Base-by-base conservation (phyloP, 1,140 invertebrate genomes). In the Drosophila auraria region DNA sequence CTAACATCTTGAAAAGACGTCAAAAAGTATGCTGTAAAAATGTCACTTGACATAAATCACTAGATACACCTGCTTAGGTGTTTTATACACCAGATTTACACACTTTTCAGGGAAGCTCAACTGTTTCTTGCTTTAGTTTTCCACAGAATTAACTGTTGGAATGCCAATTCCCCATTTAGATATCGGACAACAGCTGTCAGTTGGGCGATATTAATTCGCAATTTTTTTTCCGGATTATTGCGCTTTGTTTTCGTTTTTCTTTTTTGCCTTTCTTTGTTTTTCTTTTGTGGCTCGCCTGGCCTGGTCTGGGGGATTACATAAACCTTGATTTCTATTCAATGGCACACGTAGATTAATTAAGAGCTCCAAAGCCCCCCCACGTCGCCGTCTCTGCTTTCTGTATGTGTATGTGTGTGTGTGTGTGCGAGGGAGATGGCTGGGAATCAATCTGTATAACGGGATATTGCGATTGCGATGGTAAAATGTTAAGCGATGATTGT, bases 401-500 rank as follows among this genome's bases (percentile, higher is more conserved):
- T 15, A 11, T 14, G 27, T 15, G 20, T 33, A 20, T 56, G 38
- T 38, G 33, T 38, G 33, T 23, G 44, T 38, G 54, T 25, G 47
- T 14, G 38, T 40, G 58, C 33, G 42, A 77, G 45, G 45, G 62
- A 27, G 80, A 53, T 60, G 44, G 61, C 27, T 79, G 47, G 27
- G 57, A 63, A 56, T 77, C 73, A 77, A 77, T 77, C 79, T 82
- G 82, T 82, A 66, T 36, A 71, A 71, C 50, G 68, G 63, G 68
- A 69, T 69, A 71, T 71, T 56, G 65, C 64, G 30, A 50, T 60
- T 73, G 77, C 77, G 78, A 66, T 73, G 62, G 74, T 64, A 56
- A 78, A 77, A 76, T 76, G 77, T 80, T 66, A 81, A 78, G 54
- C 64, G 78, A 38, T 38, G 53, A 77, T 61, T 78, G 75, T 78